These are phyloP conservation scores for Sebastes iracundus DNA, from an alignment of 2,797 vertebrate genomes.

Conservation along the genomic window DNA sequence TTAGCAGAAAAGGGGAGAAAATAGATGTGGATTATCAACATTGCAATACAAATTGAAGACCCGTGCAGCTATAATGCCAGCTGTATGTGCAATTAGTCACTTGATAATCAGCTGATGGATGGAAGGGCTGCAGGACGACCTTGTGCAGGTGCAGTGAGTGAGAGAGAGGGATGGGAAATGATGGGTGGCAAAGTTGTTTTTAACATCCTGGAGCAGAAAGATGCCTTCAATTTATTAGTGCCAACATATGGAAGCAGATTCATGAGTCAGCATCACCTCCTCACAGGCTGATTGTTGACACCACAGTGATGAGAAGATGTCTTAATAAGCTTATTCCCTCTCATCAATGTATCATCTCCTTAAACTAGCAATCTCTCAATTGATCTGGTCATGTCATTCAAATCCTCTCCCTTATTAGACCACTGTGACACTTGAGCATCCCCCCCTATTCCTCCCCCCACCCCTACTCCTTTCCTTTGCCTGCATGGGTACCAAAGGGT, in stretches of 20 bases:
- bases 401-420: constrained; percentile 56
- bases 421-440: constrained; percentile 19
- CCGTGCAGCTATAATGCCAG: background rate
- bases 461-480: background rate
- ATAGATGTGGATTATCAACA: constrained; percentile 68
- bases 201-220: constrained; percentile 16
- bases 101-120: constrained; percentile 34
- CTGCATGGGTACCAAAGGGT: background rate
- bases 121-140: constrained; percentile 29
- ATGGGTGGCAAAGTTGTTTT: constrained; percentile 38
- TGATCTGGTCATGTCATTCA: constrained; percentile 50
- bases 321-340: background rate
- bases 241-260: constrained; percentile 30
- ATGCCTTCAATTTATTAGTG: constrained; percentile 1
- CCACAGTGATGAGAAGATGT: constrained; percentile 8
- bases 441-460: background rate
- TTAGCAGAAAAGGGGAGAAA: constrained; percentile 61
- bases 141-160: constrained; percentile 20
- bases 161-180: background rate
- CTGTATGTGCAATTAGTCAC: constrained; percentile 31
- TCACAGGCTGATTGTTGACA: constrained; percentile 28
- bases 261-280: constrained; percentile 46
- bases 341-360: no score
- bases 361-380: constrained; percentile 20
- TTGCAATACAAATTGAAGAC: constrained; percentile 35